A percentile compares a stretch with the other conserved stretches of the same genome.
phyloP scores from a whole-genome alignment of 2,113 vertebrate species.

The Aramus guarauna region DNA sequence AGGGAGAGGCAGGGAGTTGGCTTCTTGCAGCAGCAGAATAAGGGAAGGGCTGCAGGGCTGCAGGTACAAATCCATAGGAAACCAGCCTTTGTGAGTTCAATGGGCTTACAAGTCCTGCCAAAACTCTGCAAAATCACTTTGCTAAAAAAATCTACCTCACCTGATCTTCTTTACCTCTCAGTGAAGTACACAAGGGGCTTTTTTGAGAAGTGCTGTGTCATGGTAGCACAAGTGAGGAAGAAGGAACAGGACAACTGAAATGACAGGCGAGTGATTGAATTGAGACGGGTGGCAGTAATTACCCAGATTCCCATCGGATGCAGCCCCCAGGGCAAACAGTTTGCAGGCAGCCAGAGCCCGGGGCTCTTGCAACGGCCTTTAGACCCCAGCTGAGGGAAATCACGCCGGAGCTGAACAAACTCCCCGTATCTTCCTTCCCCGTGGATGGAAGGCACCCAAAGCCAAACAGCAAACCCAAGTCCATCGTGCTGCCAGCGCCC shows the following conservation, averaged over 20 bases:
- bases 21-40: neutral
- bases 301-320: accelerated
- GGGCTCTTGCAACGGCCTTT: neutral
- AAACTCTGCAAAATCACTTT: neutral
- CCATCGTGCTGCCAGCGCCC: neutral
- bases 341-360: neutral
- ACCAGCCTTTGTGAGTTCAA: neutral
- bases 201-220: neutral
- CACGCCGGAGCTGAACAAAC: neutral
- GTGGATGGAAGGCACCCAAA: neutral
- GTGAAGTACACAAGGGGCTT: accelerated
- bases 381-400: neutral
- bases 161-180: neutral
- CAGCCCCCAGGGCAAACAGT: neutral
- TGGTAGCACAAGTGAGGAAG: neutral
- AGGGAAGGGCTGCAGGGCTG: neutral
- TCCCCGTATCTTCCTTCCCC: neutral
- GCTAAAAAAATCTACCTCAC: neutral
- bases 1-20: neutral
- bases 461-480: neutral
- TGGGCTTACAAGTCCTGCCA: neutral
- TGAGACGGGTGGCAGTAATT: neutral
- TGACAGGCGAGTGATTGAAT: accelerated
- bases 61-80: neutral
- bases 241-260: accelerated